Evolutionary conservation across 2,113 vertebrate genomes (phyloP), one percentile per base, ranked within the genome.

Genomic region (Brachypodius melanocephalos): DNA sequence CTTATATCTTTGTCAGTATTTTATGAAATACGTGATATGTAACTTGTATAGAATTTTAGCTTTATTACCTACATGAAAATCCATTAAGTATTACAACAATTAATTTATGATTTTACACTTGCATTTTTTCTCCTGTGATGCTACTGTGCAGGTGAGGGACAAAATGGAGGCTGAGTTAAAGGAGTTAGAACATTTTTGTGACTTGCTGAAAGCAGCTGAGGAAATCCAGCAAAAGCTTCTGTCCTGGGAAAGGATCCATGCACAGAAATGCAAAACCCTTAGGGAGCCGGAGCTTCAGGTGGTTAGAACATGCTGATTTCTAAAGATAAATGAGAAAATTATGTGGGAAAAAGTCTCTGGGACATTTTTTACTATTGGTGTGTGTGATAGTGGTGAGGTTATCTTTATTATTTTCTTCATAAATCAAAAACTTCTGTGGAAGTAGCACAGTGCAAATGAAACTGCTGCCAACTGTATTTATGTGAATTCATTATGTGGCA

Each of bases 271-370:
- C 29, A 97, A 96, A 96, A 84, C 97, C 85, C 19, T 97, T 97
- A 97, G 95, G 95, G 98, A 98, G 68, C 98, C 98, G 46, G 98
- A 98, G 97, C 92, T 92, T 93, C 97, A 98, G 98, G 98, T 99
- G 97, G 96, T 97, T 86, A 61, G 54, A 80, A 32, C 34, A 75
- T 31, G 38, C 17, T 69, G 28, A 42, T 12, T 63, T 92, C 87
- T 66, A 62, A 85, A 94, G 85, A 93, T 55, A 88, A 93, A 76
- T 62, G 80, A 55, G 43, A 57, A 72, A 95, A 93, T 51, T 34
- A 74, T 36, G 48, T 45, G 28, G 36, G 88, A 94, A 59, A 63
- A 95, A 31, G 3, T 29, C 34, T 71, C 59, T 71, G 68, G 69
- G 78, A 63, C 58, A 31, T 48, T 73, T 88, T 92, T 86, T 97